Percentiles rank a stretch among this genome's conserved stretches.
Evolutionary conservation across 2,797 vertebrate species (phyloP).

Genomic region (Peromyscus eremicus): DNA sequence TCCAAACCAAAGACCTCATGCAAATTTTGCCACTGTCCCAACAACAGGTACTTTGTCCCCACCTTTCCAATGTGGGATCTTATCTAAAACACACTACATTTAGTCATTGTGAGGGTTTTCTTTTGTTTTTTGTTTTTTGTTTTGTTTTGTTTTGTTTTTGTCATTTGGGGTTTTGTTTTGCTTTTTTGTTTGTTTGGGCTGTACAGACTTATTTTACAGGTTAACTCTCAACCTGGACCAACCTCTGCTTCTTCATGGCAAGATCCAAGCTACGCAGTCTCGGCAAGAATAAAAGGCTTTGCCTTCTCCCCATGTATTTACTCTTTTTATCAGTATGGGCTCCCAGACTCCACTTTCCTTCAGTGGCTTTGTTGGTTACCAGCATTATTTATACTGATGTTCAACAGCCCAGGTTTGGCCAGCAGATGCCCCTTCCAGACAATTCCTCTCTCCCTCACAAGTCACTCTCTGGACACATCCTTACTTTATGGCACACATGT

Average conservation of each 20-base stretch:
- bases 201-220: background rate
- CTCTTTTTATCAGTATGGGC: background rate
- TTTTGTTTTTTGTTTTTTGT: background rate
- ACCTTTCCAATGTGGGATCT: background rate
- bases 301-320: background rate
- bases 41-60: background rate
- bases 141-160: background rate
- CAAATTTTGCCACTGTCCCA: background rate
- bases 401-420: background rate
- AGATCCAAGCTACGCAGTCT: background rate
- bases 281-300: slow-evolving; percentile 19
- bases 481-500: background rate
- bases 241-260: background rate
- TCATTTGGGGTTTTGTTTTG: background rate
- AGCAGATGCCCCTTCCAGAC: background rate
- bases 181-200: background rate
- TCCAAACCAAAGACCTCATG: background rate
- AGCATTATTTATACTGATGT: background rate
- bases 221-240: background rate
- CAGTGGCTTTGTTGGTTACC: background rate
- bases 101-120: background rate
- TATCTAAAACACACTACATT: background rate
- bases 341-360: background rate
- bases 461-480: background rate
- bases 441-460: background rate